These are phyloP conservation scores for Porites rus DNA, from an alignment of 92 coral and sea anemone species.

Conservation along the genomic window DNA sequence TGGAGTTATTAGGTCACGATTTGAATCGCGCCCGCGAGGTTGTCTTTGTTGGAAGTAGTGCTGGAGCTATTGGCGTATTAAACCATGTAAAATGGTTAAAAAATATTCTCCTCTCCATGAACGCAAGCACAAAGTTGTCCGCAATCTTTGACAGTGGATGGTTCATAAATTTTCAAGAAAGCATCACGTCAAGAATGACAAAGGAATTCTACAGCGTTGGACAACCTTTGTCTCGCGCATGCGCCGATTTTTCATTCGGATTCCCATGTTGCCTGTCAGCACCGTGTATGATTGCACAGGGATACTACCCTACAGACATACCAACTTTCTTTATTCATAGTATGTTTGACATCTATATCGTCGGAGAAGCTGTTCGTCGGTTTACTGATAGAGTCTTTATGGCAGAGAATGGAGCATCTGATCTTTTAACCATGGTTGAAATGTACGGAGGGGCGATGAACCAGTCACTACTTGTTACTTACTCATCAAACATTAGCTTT, in stretches of 20 bases:
- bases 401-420: slow-evolving; percentile 40
- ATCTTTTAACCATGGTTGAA: slow-evolving; percentile 52
- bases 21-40: slow-evolving; percentile 29
- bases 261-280: slow-evolving; percentile 70
- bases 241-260: slow-evolving; percentile 50
- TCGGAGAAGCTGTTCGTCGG: slow-evolving; percentile 25
- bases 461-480: slow-evolving; percentile 41
- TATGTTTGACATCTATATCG: slow-evolving; percentile 60
- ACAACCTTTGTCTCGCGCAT: slow-evolving; percentile 42
- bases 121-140: slow-evolving; percentile 21
- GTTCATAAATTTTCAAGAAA: slow-evolving; percentile 69
- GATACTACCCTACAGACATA: slow-evolving; percentile 52
- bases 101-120: slow-evolving; percentile 4
- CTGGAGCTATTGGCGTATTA: slow-evolving; percentile 60
- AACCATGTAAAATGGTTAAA: slow-evolving; percentile 55
- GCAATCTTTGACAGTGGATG: slow-evolving; percentile 66
- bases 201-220: slow-evolving; percentile 29
- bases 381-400: slow-evolving; percentile 9
- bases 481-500: slow-evolving; percentile 32
- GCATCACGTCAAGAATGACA: slow-evolving; percentile 26
- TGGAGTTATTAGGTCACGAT: slow-evolving; percentile 39
- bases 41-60: slow-evolving; percentile 68
- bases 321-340: slow-evolving; percentile 57
- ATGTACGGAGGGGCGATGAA: slow-evolving; percentile 72
- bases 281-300: slow-evolving; percentile 50